These are phyloP conservation scores for Chascanopsetta lugubris DNA, from an alignment of 2,113 vertebrate genomes.

Conservation along the genomic window DNA sequence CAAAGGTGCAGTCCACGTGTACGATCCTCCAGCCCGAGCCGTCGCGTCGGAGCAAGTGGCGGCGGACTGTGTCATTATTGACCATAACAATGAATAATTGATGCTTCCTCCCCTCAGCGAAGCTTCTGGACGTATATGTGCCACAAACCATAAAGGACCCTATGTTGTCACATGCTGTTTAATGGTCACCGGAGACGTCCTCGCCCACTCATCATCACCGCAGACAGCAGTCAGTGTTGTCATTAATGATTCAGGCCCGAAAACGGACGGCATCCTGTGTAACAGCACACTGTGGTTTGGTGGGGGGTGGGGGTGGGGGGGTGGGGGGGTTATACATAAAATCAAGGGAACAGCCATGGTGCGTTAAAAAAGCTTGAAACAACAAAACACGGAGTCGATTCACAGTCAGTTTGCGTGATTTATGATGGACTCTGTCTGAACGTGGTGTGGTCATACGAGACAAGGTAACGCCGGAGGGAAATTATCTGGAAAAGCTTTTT, in stretches of 20 bases:
- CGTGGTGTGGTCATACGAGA: neutral
- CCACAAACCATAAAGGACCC: neutral
- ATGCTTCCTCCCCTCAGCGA: conserved; percentile 36
- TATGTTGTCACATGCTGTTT: conserved; percentile 31
- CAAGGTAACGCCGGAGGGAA: conserved; percentile 13
- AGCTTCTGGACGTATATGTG: conserved; percentile 8
- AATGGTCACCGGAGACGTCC: conserved; percentile 38
- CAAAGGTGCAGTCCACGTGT: neutral
- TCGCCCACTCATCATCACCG: conserved; percentile 35
- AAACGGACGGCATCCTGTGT: conserved; percentile 26
- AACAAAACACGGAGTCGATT: no score
- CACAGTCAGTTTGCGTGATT: conserved; percentile 12
- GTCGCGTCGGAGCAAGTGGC: neutral
- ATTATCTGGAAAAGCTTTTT: conserved; percentile 17
- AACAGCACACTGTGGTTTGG: no score
- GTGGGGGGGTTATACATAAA: neutral
- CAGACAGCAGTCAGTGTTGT: conserved; percentile 3
- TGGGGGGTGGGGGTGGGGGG: no score
- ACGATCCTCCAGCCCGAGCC: conserved; percentile 13
- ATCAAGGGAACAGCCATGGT: neutral
- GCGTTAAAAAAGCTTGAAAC: neutral
- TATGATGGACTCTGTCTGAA: conserved; percentile 34
- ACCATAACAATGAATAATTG: conserved; percentile 55
- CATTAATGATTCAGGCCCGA: conserved; percentile 64
- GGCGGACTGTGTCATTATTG: conserved; percentile 36